Evolutionary conservation across 2,113 vertebrate species (phyloP), one percentile per base, ranked within the genome.

Genomic region (Narcine bancroftii): DNA sequence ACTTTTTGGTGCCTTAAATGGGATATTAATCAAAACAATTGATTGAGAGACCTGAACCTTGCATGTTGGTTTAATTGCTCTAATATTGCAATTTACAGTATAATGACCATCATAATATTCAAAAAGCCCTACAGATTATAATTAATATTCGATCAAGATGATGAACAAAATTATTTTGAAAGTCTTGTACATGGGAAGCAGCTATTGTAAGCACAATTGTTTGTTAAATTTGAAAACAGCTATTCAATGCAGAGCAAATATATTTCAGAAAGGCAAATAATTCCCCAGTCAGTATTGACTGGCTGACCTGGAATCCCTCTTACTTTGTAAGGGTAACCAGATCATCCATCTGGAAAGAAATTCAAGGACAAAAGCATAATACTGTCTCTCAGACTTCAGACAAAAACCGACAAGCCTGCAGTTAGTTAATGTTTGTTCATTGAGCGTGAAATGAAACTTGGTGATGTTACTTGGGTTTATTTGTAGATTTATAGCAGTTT

Each of bases 361-460:
- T 95, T 95, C 95, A 96, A 96, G 95, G 96, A 95, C 92, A 93
- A 89, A 36, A 92, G 87, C 93, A 95, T 93, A 91, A 91, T 94
- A 94, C 93, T 95, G 93, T 92, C 92, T 94, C 93, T 91, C 94
- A 95, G 95, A 96, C 95, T 95, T 95, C 94, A 94, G 94, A 94
- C 94, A 95, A 93, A 95, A 95, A 93, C 92, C 94, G 94, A 94
- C 95, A 95, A 94, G 94, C 93, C 94, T 94, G 94, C 7, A 94
- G 93, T 95, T 95, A 94, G 94, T 94, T 95, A 95, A 94, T 96
- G 93, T 95, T 97, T 96, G 96, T 95, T 95, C 96, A 95, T 94
- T 92, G 93, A 94, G 95, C 93, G 85, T 96, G 96, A 97, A 97
- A 96, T 96, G 95, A 95, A 96, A 96, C 96, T 94, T 97, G 96